phyloP scores from a whole-genome alignment of 2,113 vertebrate species.

The Malurus elegans region DNA sequence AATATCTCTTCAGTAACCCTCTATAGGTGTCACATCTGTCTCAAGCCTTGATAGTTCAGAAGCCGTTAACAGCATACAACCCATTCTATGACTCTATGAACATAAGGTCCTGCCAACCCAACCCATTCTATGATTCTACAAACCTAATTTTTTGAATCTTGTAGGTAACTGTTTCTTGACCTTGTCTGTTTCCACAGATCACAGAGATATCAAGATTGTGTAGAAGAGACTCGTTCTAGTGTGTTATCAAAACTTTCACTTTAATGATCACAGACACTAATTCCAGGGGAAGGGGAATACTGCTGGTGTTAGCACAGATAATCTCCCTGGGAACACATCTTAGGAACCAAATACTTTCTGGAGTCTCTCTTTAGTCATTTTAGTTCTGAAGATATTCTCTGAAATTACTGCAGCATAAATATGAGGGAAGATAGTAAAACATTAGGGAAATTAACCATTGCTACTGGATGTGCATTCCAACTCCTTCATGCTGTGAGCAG shows the following conservation, averaged over 20 bases:
- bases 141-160: background rate
- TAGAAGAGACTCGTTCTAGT: background rate
- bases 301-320: background rate
- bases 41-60: background rate
- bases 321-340: background rate
- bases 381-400: background rate
- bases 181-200: background rate
- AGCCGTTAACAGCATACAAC: background rate
- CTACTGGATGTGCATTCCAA: background rate
- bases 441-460: background rate
- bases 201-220: background rate
- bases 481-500: background rate
- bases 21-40: background rate
- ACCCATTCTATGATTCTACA: background rate
- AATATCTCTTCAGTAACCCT: background rate
- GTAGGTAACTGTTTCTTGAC: background rate
- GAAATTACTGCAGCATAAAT: background rate
- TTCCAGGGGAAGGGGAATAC: background rate
- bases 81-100: background rate
- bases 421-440: background rate
- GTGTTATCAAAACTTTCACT: accelerated
- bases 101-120: background rate
- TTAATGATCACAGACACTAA: background rate
- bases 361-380: background rate
- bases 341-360: background rate